Conservation (phyloP, 2,113 vertebrate species). For the Amphiprion percula region DNA sequence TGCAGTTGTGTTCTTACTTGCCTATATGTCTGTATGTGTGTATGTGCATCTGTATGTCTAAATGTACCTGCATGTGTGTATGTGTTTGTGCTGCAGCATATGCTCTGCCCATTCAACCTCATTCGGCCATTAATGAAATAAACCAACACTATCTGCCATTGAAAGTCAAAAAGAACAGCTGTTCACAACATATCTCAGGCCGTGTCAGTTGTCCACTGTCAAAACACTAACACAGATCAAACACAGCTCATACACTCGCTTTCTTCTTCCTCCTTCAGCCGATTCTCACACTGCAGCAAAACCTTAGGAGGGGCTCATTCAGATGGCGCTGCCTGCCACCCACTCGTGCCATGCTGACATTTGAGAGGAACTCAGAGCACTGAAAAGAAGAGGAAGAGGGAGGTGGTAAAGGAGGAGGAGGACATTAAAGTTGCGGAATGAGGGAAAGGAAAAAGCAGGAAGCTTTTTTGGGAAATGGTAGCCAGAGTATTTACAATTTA, state of each 20-base stretch:
- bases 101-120: slow-evolving; percentile 27
- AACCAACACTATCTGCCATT: slow-evolving; percentile 20
- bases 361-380: slow-evolving; percentile 72
- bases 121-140: slow-evolving; percentile 22
- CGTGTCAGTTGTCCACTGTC: slow-evolving; percentile 48
- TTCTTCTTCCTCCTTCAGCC: slow-evolving; percentile 43
- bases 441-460: slow-evolving; percentile 41
- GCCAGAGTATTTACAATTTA: slow-evolving; percentile 39
- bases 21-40: not conserved
- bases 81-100: slow-evolving; percentile 53
- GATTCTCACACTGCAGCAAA: slow-evolving; percentile 73
- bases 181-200: slow-evolving; percentile 36
- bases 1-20: not conserved
- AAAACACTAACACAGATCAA: slow-evolving; percentile 16
- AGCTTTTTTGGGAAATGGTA: not conserved
- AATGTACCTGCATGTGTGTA: slow-evolving; percentile 19
- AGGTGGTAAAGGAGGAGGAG: slow-evolving; percentile 51
- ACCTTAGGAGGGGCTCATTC: slow-evolving; percentile 59
- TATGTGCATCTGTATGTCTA: not conserved
- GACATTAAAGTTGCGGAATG: slow-evolving; percentile 59
- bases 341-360: slow-evolving; percentile 79
- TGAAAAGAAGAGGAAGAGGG: slow-evolving; percentile 65
- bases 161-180: slow-evolving; percentile 42
- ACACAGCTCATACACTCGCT: slow-evolving; percentile 22
- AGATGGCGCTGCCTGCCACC: slow-evolving; percentile 76